phyloP scores from a whole-genome alignment of 2,797 vertebrate genomes.

The Leptodactylus fallax region DNA sequence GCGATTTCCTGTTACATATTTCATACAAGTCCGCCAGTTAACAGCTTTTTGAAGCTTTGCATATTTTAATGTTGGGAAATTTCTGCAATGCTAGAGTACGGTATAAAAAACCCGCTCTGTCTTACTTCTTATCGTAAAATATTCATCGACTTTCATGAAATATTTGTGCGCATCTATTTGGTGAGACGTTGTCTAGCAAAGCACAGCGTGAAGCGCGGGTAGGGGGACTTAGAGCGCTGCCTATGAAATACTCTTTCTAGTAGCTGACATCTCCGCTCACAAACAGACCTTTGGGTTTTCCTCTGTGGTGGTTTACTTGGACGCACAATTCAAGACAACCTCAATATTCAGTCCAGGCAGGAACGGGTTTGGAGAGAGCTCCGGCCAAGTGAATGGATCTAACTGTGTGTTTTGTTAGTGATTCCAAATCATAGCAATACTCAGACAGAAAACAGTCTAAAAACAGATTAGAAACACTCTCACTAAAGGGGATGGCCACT shows the following conservation, averaged over 20 bases:
- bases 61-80: constrained; percentile 61
- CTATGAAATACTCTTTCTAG: constrained; percentile 33
- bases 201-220: background rate
- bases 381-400: constrained; percentile 5
- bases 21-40: constrained; percentile 57
- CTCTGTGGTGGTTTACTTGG: background rate
- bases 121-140: constrained; percentile 43
- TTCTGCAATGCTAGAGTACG: constrained; percentile 20
- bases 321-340: constrained; percentile 35
- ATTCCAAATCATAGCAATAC: constrained; percentile 6
- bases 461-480: background rate
- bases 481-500: background rate
- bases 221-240: background rate
- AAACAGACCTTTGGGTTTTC: constrained; percentile 24
- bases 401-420: constrained; percentile 29
- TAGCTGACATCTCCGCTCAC: constrained; percentile 15
- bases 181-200: constrained; percentile 23
- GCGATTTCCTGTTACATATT: constrained; percentile 52
- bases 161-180: constrained; percentile 56
- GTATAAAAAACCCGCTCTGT: constrained; percentile 26
- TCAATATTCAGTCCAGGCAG: constrained; percentile 19
- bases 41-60: constrained; percentile 62
- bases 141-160: constrained; percentile 60
- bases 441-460: background rate
- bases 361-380: constrained; percentile 7